These are phyloP conservation scores for Napeogenes inachia DNA, from an alignment of 2,888 invertebrate species.

Conservation along the genomic window DNA sequence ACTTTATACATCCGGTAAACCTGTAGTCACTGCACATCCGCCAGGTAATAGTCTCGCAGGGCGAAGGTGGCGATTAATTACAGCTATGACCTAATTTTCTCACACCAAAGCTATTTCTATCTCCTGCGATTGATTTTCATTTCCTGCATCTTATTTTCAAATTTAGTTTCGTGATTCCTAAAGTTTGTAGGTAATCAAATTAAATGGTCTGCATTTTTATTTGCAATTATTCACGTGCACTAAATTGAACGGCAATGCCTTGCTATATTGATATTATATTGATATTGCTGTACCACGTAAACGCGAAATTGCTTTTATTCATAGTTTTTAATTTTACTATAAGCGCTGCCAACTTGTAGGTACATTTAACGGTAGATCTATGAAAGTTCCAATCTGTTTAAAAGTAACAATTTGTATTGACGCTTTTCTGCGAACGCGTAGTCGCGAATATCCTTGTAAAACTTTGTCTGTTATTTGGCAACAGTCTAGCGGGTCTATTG, in stretches of 20 bases:
- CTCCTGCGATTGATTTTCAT: slow-evolving; percentile 19
- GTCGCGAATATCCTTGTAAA: slow-evolving; percentile 19
- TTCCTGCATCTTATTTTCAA: slow-evolving; percentile 5
- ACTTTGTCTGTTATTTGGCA: slow-evolving; percentile 41
- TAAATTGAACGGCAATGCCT: too few species aligned
- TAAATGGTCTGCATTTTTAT: neutral
- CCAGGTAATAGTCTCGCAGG: slow-evolving; percentile 1
- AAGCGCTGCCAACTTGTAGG: slow-evolving; percentile 11
- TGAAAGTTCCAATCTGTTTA: slow-evolving; percentile 15
- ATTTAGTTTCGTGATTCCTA: neutral
- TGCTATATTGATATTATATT: too few species aligned
- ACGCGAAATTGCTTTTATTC: slow-evolving; percentile 8
- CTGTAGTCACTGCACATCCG: slow-evolving; percentile 4
- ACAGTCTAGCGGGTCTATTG: slow-evolving; percentile 52
- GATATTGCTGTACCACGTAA: slow-evolving; percentile 3
- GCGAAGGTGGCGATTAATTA: slow-evolving; percentile 6
- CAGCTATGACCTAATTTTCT: slow-evolving; percentile 23
- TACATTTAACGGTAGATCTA: slow-evolving; percentile 7
- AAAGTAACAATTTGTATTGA: slow-evolving; percentile 19
- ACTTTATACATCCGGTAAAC: neutral
- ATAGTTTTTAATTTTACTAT: slow-evolving; percentile 18
- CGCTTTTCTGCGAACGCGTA: slow-evolving; percentile 17
- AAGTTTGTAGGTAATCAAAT: neutral
- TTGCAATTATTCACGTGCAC: neutral
- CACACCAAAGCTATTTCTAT: slow-evolving; percentile 20